These are phyloP conservation scores for Dryomyza anilis DNA, from an alignment of 2,888 invertebrate genomes.

Conservation along the genomic window DNA sequence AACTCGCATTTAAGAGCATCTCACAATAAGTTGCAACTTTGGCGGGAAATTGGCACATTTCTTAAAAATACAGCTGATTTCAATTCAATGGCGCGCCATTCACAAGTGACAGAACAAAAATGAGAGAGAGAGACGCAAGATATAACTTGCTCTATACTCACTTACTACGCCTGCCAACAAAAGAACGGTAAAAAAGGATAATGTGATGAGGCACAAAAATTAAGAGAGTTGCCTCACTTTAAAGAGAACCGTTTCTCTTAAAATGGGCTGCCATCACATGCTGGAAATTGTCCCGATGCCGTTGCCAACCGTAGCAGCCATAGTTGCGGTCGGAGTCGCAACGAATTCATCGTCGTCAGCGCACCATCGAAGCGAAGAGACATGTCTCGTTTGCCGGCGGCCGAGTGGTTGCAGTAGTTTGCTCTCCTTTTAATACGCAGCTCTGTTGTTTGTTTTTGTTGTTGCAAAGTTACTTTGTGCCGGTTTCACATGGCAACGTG, in stretches of 20 bases:
- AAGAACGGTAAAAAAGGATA: background rate
- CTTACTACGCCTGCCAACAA: background rate
- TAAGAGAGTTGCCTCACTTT: background rate
- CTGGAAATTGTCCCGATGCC: too few relatives aligned
- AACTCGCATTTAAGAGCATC: too few relatives aligned
- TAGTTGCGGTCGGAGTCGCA: slow-evolving; percentile 15
- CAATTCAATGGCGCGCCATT: background rate
- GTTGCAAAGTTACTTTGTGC: slow-evolving; percentile 19
- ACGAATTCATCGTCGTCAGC: slow-evolving; percentile 10
- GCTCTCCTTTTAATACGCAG: slow-evolving; percentile 2
- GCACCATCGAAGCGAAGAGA: slow-evolving; percentile 11
- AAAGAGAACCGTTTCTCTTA: background rate
- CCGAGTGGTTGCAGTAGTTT: slow-evolving; percentile 42
- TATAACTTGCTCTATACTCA: background rate
- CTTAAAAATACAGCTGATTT: slow-evolving; percentile 2
- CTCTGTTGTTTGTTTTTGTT: slow-evolving; percentile 19
- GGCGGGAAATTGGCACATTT: background rate
- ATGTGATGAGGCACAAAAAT: too few relatives aligned
- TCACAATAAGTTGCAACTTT: too few relatives aligned
- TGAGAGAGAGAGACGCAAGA: background rate
- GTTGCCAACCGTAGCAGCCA: background rate
- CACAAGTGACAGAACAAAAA: background rate
- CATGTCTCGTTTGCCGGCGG: slow-evolving; percentile 37
- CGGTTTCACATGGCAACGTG: slow-evolving; percentile 20
- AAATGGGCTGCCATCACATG: too few relatives aligned